These are phyloP conservation scores for Tipula unca DNA, from an alignment of 2,888 invertebrate species.

Conservation along the genomic window DNA sequence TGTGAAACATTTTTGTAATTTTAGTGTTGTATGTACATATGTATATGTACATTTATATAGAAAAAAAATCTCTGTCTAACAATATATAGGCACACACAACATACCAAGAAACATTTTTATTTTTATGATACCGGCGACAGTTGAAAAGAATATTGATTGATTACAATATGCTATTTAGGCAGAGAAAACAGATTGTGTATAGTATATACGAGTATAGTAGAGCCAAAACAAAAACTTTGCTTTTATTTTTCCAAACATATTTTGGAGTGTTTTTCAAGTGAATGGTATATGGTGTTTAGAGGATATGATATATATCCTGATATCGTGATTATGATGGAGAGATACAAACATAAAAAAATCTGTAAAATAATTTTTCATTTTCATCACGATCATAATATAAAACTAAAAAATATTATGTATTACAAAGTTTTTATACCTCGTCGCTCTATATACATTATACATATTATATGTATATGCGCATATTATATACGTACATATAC, in stretches of 20 bases:
- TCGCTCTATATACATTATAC: background rate
- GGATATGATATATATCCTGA: background rate
- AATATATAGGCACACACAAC: background rate
- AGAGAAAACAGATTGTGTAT: no score
- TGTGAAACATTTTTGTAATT: background rate
- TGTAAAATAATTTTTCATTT: background rate
- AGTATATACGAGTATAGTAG: background rate
- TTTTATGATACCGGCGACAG: background rate
- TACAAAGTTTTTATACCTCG: background rate
- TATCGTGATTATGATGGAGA: background rate
- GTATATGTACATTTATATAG: no score
- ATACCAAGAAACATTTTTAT: background rate
- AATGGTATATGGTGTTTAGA: background rate
- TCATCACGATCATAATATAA: background rate
- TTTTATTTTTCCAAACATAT: background rate
- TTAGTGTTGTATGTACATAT: background rate
- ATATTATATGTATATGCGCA: no score
- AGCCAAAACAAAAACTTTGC: background rate
- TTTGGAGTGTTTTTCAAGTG: background rate
- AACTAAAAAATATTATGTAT: background rate
- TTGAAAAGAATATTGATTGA: slow-evolving; percentile 8
- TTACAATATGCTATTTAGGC: background rate
- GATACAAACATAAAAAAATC: background rate
- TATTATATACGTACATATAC: no score
- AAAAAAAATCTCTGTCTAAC: background rate